Conservation (phyloP, 2,113 vertebrate genomes). For the Hippocampus mohnikei region DNA sequence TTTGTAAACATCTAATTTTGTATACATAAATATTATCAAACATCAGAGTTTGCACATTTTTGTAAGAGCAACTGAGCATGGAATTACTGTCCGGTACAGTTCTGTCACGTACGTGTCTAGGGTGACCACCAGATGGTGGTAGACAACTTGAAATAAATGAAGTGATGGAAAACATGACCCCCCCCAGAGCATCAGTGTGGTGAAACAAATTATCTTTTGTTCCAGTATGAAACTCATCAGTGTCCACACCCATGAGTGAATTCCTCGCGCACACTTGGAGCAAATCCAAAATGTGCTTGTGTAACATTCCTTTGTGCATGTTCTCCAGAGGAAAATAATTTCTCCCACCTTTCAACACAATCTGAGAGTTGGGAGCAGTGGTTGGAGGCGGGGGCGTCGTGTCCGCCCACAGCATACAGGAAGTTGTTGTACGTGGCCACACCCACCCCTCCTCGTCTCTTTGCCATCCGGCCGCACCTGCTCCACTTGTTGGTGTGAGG, state of each 20-base stretch:
- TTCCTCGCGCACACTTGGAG: not conserved
- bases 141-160: constrained; percentile 36
- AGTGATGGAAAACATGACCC: constrained; percentile 11
- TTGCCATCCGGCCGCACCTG: constrained; percentile 88
- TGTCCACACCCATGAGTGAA: constrained; percentile 8
- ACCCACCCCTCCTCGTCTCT: constrained; percentile 88
- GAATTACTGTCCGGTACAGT: not conserved
- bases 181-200: not conserved
- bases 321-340: not conserved
- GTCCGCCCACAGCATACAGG: constrained; percentile 89
- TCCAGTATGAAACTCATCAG: constrained; percentile 1
- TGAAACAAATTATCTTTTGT: constrained; percentile 15
- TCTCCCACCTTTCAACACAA: constrained; percentile 86
- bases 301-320: constrained; percentile 14
- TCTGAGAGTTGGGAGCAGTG: constrained; percentile 89
- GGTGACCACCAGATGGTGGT: constrained; percentile 62
- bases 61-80: not conserved
- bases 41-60: not conserved
- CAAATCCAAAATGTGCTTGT: not conserved
- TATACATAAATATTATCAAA: not conserved
- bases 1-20: not conserved
- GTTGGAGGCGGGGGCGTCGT: constrained; percentile 92
- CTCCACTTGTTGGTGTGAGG: constrained; percentile 98
- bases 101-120: not conserved
- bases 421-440: constrained; percentile 91